phyloP scores from a whole-genome alignment of 2,797 vertebrate species.

The Halcyon smyrnensis region DNA sequence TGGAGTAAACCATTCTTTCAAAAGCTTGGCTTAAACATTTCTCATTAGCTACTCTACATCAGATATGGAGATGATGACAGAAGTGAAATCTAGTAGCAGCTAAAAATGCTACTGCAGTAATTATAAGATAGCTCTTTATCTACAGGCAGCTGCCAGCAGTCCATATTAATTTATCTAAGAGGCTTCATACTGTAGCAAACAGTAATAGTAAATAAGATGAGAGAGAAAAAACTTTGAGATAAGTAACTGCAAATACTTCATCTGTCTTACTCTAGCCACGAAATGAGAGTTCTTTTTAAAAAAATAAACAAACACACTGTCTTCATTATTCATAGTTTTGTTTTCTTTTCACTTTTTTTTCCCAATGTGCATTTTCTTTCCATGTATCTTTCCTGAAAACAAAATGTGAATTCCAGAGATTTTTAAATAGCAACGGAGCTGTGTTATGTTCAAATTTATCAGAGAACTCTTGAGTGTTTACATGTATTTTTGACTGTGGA shows the following conservation, averaged over 20 bases:
- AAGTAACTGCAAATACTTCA: conserved; percentile 2
- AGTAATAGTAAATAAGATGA: neutral
- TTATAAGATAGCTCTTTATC: conserved; percentile 41
- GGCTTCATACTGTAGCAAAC: neutral
- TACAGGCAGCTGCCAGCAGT: conserved; percentile 35
- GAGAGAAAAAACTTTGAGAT: neutral
- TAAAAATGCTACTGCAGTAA: conserved; percentile 46
- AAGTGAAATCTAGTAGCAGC: conserved; percentile 18
- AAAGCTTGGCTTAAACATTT: neutral
- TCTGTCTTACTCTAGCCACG: neutral
- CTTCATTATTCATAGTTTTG: neutral
- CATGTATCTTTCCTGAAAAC: neutral
- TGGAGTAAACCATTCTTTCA: neutral
- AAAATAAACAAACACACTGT: neutral
- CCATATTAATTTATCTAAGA: conserved; percentile 11
- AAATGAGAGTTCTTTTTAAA: neutral
- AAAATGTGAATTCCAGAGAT: neutral
- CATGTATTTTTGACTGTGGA: neutral
- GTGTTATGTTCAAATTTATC: neutral
- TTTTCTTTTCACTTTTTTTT: neutral
- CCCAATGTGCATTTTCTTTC: neutral
- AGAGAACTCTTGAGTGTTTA: neutral
- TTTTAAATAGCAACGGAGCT: neutral
- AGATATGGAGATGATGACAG: conserved; percentile 13
- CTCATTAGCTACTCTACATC: neutral